Base-by-base conservation (phyloP, 2,888 invertebrate genomes). In the Halocaridina rubra region DNA sequence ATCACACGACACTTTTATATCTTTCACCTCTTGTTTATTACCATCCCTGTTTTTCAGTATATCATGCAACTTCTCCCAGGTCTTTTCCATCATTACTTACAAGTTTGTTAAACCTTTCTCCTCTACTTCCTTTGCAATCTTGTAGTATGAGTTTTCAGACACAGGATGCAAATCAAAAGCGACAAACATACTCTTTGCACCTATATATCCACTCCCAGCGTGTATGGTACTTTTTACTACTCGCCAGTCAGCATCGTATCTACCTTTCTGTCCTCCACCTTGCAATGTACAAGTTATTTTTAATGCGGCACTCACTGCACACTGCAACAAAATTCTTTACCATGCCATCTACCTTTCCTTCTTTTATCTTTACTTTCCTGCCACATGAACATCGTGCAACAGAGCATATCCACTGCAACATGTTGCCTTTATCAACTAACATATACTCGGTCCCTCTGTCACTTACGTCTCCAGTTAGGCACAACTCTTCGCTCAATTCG, bases 41-140 rank as follows among this genome's bases (percentile, higher is more conserved):
- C 32, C 75, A 16, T 75, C 19, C 57, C 30, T 19, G 46, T 46
- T 1, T 53, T 75, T 30, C 57, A 53, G 16, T 75, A 5, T 75
- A 7, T 13, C 27, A 32, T 53, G 75, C 29, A 71, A 30, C 5
- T 7, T 22, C 13, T 16, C 39, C 16, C 39, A n/a, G 32, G 74
- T 33, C 29, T 22, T 53, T 27, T 75, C 53, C 46, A 53, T 53
- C 57, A 22, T 16, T 16, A 7, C 10, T 75, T 53, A 53, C 13
- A 53, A 16, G 22, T 53, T 46, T 24, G 13, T 22, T 24, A 53
- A 29, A 10, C 24, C 29, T 10, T 57, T 29, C 57, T 75, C 75
- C 57, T 75, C 75, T 10, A 75, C 57, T 53, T 75, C 57, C 13
- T 13, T 75, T 13, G 46, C 75, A 53, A 75, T 75, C 30, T 53